A percentile compares a stretch with the other conserved stretches of the same genome.
These are phyloP conservation scores for Pseudorhombus dupliciocellatus DNA, from an alignment of 2,113 vertebrate species.

Conservation along the genomic window DNA sequence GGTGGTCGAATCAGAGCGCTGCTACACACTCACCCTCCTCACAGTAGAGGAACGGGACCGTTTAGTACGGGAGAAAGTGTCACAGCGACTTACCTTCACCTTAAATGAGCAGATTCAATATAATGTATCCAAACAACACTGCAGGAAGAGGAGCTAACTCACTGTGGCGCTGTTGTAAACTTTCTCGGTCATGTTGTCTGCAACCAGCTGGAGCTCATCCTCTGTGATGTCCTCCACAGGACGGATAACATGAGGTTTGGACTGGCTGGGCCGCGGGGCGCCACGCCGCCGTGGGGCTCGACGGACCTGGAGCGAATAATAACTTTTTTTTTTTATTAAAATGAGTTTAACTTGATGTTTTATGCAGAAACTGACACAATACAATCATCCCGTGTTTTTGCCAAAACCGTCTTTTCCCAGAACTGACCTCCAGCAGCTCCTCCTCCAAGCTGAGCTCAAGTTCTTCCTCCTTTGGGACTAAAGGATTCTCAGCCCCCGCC, in stretches of 20 bases:
- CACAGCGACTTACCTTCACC: too few relatives aligned
- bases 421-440: conserved; percentile 72
- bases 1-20: neutral
- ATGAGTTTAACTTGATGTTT: neutral
- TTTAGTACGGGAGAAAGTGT: neutral
- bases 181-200: conserved; percentile 77
- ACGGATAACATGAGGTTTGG: conserved; percentile 72
- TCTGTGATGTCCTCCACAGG: conserved; percentile 79
- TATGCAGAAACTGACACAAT: too few relatives aligned
- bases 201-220: conserved; percentile 77
- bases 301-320: conserved; percentile 52
- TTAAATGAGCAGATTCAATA: too few relatives aligned
- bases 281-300: conserved; percentile 40
- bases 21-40: neutral
- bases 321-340: neutral
- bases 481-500: conserved; percentile 26
- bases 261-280: conserved; percentile 37
- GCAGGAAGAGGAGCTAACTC: conserved; percentile 27
- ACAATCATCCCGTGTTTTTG: too few relatives aligned
- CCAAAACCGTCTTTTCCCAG: neutral
- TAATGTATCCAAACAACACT: too few relatives aligned
- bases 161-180: conserved; percentile 78
- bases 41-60: neutral
- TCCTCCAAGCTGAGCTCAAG: conserved; percentile 75
- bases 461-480: conserved; percentile 38